These are phyloP conservation scores for Bimastos eiseni DNA, from an alignment of 2,888 invertebrate genomes.

Conservation along the genomic window DNA sequence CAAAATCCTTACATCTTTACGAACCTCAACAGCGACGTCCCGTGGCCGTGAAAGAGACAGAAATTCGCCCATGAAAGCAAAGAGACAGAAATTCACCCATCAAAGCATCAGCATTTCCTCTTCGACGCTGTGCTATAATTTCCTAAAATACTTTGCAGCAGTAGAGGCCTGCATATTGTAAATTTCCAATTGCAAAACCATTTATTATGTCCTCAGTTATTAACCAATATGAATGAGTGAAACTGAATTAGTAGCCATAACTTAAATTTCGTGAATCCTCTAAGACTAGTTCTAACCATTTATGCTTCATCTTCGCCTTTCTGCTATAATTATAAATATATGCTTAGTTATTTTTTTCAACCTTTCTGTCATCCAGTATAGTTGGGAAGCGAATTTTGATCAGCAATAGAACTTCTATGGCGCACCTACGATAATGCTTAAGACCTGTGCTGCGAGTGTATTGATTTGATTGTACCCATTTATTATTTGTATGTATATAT, in stretches of 20 bases:
- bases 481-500: no score
- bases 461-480: no score
- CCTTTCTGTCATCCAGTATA: no score
- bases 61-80: no score
- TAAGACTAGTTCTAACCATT: not conserved
- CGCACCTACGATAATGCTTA: no score
- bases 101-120: not conserved
- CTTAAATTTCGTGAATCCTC: not conserved
- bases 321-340: not conserved
- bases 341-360: no score
- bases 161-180: no score
- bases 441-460: no score
- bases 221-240: not conserved
- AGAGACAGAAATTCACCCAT: no score
- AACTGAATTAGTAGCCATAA: not conserved
- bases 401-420: no score
- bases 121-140: not conserved
- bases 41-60: slow-evolving; percentile 22
- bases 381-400: no score
- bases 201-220: not conserved
- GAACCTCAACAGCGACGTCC: slow-evolving; percentile 32
- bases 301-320: not conserved
- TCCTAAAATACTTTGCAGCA: not conserved
- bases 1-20: slow-evolving; percentile 36
- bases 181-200: not conserved